Evolutionary conservation across 2,797 vertebrate species (phyloP).

Genomic region (Sebastolobus altivelis): DNA sequence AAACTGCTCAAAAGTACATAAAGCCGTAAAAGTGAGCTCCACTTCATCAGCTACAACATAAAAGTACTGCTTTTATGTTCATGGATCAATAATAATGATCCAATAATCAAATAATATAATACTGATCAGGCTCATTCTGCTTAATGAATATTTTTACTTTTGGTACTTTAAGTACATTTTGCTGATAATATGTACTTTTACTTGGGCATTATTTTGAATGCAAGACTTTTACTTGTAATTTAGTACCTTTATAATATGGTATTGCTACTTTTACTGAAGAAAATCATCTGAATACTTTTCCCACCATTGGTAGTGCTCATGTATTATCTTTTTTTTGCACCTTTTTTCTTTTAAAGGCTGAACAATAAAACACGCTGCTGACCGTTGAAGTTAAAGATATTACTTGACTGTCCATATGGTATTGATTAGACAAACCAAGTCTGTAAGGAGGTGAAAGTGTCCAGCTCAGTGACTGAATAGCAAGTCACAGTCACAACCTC

Average conservation of each 20-base stretch:
- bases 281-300: background rate
- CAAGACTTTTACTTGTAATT: background rate
- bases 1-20: background rate
- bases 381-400: background rate
- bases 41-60: background rate
- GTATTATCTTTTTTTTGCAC: background rate
- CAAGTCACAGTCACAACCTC: background rate
- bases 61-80: background rate
- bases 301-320: background rate
- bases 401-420: background rate
- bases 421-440: slow-evolving; percentile 38
- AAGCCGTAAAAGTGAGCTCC: background rate
- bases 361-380: background rate
- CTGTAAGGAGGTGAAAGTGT: slow-evolving; percentile 2
- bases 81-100: background rate
- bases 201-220: background rate
- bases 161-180: background rate
- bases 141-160: background rate
- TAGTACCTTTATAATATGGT: background rate
- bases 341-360: background rate
- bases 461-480: slow-evolving; percentile 28
- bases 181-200: background rate
- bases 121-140: background rate
- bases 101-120: background rate
- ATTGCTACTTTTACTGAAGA: background rate